Base-by-base conservation (phyloP, 2,113 vertebrate species). In the Spilogale gracilis region DNA sequence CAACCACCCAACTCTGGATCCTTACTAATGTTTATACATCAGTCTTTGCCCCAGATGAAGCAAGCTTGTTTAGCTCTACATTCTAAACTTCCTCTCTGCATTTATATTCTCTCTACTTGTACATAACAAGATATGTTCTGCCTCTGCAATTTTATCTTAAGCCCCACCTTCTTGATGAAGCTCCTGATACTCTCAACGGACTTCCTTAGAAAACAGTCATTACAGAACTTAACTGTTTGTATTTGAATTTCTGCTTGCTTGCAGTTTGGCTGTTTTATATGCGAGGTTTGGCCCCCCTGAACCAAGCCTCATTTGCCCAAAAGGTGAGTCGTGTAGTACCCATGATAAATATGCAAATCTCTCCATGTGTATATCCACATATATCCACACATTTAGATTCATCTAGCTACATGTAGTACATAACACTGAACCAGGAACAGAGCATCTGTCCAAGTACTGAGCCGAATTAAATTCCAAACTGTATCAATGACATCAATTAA, bases 401-500 rank as follows among this genome's bases (percentile, higher is more conserved):
- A 16, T 23, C 48, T 85, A 17, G 50, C 5, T 5, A 67, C 6
- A 65, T 13, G 0, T 1, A 30, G 48, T 25, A 78, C 30, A 54
- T 21, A 83, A 78, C 5, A 60, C 0, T 63, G 27, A 65, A 27
- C 38, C 48, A 80, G 73, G 3, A 89, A 78, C 21, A 78, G 14
- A 85, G 32, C 10, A 38, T n/a, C 3, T 76, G 50, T 60, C 17
- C 7, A 93, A 80, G 16, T 84, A 94, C 3, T 56, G 45, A 25
- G 27, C 23, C 78, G 30, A 95, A 30, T 81, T 91, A 83, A 90
- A 94, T 83, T 83, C 5, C 88, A 69, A 90, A 48, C 20, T 81
- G 6, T 43, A 16, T 84, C 5, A 38, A 3, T 89, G 78, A 85
- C 8, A 3, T 30, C 38, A 81, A 65, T 38, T 56, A 95, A 86